Evolutionary conservation across 2,113 vertebrate species (phyloP).

Genomic region (Menidia beryllina): DNA sequence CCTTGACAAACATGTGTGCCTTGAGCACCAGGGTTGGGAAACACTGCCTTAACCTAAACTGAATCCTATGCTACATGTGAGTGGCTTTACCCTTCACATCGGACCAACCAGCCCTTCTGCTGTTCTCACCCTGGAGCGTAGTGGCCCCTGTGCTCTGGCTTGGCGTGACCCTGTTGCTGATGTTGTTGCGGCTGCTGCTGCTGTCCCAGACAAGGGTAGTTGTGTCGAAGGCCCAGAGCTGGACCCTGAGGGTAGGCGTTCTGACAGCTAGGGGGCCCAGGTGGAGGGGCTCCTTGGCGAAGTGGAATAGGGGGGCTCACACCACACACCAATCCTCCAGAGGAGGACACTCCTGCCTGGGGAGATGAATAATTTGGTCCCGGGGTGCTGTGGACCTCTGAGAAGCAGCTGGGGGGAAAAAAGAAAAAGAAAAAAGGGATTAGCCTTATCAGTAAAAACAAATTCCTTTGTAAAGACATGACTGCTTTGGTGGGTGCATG

Average conservation of each 20-base stretch:
- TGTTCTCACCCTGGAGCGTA: constrained; percentile 92
- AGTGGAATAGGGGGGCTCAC: constrained; percentile 82
- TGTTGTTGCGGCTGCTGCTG: constrained; percentile 75
- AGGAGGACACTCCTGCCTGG: constrained; percentile 81
- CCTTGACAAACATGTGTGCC: too few species aligned
- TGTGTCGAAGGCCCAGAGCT: constrained; percentile 86
- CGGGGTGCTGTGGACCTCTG: constrained; percentile 88
- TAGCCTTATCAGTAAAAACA: constrained; percentile 75
- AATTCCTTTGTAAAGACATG: constrained; percentile 78
- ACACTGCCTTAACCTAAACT: not conserved
- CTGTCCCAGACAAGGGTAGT: constrained; percentile 87
- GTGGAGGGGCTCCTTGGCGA: constrained; percentile 74
- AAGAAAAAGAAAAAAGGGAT: constrained; percentile 36
- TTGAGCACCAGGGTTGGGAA: too few species aligned
- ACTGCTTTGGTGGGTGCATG: constrained; percentile 50
- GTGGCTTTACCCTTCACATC: too few species aligned
- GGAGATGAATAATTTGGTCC: constrained; percentile 81
- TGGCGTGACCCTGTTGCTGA: constrained; percentile 86
- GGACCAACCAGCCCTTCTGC: not conserved
- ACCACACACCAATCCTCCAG: constrained; percentile 82
- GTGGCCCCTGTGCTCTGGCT: constrained; percentile 92
- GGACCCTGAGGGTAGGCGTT: constrained; percentile 81
- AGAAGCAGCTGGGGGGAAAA: constrained; percentile 89
- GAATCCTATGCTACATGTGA: not conserved
- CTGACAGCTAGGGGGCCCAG: constrained; percentile 79